phyloP scores from a whole-genome alignment of 2,113 vertebrate genomes.

The Bucco capensis region DNA sequence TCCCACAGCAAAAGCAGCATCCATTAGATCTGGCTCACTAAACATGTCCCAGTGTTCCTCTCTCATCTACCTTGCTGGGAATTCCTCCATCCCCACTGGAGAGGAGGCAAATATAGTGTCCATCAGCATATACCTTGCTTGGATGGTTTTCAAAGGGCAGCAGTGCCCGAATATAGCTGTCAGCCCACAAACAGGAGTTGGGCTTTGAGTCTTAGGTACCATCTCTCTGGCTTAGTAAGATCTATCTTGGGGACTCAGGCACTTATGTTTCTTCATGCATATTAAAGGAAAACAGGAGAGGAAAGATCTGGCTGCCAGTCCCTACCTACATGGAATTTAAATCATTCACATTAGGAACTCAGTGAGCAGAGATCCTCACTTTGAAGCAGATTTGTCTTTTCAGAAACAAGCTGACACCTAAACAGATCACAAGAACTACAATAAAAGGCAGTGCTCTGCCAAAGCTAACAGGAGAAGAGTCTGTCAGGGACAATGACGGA shows the following conservation, averaged over 20 bases:
- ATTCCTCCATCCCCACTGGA: too few relatives aligned
- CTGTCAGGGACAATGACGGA: neutral
- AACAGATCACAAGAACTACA: neutral
- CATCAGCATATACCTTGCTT: too few relatives aligned
- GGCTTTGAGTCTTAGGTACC: neutral
- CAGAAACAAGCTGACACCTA: neutral
- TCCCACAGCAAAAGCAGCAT: neutral
- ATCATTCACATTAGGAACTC: neutral
- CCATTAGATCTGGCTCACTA: neutral
- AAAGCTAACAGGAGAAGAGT: neutral
- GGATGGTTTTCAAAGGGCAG: neutral
- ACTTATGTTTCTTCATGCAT: neutral
- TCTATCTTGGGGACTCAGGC: neutral
- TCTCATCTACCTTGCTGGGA: neutral
- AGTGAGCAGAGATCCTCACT: neutral
- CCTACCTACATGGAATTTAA: neutral
- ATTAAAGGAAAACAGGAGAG: neutral
- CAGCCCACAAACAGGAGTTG: neutral
- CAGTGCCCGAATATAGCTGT: neutral
- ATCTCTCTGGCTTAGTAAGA: neutral
- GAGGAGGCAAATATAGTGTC: neutral
- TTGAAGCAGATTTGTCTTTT: neutral
- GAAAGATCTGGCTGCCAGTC: neutral
- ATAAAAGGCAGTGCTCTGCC: neutral
- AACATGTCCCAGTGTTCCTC: fast-evolving